Base-by-base conservation (phyloP, 2,113 vertebrate species). In the Spermophilus dauricus region DNA sequence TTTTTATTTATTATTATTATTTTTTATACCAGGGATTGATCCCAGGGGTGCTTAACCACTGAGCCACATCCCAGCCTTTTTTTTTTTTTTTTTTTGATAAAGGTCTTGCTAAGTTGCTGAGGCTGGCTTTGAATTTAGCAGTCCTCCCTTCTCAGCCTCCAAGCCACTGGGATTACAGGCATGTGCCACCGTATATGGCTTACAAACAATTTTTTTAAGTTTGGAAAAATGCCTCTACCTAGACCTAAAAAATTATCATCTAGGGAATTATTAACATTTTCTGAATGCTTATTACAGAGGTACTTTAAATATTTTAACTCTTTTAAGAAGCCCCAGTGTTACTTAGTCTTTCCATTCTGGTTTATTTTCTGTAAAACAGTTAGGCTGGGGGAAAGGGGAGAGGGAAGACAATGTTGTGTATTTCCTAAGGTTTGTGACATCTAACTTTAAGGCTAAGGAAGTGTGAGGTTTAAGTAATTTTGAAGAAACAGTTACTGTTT, bases 201-300 rank as follows among this genome's bases (percentile, higher is more conserved):
- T 72, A 34, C 17, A 72, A 32, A 17, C n/a, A 91, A 34, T 51
- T 76, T 82, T 95, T 92, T 91, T 77, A 63, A 83, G 26, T 80
- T 95, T 78, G 77, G 56, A 89, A 85, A 93, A 96, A 84, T 85
- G 48, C 77, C 4, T 94, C 39, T 87, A 51, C 11, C 4, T 73
- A 1, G 85, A n/a, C 14, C 75, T 89, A 48, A 94, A 91, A 94
- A 97, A 95, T 65, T 51, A 83, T 51, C 80, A 86, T 67, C 42
- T 51, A 65, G 86, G 42, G 30, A 93, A 72, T 88, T 51, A 89
- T 20, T 61, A 85, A 32, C 48, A 42, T 73, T 73, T 93, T 58
- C 72, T 93, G 45, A 88, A 87, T 11, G 24, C 45, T 87, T 87
- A 67, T 5, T 87, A 20, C 37, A 61, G 48, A 78, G n/a, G 20